Conservation (phyloP, 2,888 invertebrate genomes). For the Lomographa bimaculata region DNA sequence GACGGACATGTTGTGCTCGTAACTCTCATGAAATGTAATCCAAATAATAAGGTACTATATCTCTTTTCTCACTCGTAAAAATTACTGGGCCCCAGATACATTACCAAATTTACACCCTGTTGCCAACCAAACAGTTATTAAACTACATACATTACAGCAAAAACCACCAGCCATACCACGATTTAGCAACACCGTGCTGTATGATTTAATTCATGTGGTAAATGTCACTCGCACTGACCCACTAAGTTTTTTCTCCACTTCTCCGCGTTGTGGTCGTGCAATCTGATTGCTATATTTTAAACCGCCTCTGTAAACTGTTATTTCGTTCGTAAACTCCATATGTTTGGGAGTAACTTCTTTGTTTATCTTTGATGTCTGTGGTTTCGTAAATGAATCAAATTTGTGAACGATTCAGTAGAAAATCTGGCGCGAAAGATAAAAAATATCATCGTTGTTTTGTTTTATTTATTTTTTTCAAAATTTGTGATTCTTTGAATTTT, state of each 20-base stretch:
- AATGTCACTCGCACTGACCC: conserved; percentile 53
- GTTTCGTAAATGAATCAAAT: conserved; percentile 9
- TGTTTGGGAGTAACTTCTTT: not conserved
- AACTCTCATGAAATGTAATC: too few relatives aligned
- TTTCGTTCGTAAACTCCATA: conserved; percentile 18
- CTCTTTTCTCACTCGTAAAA: too few relatives aligned
- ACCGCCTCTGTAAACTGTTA: conserved; percentile 19
- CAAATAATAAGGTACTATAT: too few relatives aligned
- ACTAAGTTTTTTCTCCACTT: conserved; percentile 52
- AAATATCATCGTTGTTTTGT: too few relatives aligned
- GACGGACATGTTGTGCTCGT: too few relatives aligned
- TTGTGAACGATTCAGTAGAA: conserved; percentile 1
- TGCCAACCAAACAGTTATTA: conserved; percentile 5
- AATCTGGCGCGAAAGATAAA: too few relatives aligned
- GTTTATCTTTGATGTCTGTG: conserved; percentile 10
- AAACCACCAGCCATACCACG: conserved; percentile 19
- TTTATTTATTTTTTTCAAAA: too few relatives aligned
- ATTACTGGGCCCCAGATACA: too few relatives aligned
- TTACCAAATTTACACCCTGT: conserved; percentile 1
- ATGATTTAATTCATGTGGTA: conserved; percentile 36
- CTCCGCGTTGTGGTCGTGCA: conserved; percentile 18
- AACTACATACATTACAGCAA: conserved; percentile 9
- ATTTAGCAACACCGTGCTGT: conserved; percentile 23
- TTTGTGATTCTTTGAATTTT: too few relatives aligned
- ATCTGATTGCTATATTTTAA: conserved; percentile 37